phyloP scores from a whole-genome alignment of 2,113 vertebrate species.

The Solea solea region DNA sequence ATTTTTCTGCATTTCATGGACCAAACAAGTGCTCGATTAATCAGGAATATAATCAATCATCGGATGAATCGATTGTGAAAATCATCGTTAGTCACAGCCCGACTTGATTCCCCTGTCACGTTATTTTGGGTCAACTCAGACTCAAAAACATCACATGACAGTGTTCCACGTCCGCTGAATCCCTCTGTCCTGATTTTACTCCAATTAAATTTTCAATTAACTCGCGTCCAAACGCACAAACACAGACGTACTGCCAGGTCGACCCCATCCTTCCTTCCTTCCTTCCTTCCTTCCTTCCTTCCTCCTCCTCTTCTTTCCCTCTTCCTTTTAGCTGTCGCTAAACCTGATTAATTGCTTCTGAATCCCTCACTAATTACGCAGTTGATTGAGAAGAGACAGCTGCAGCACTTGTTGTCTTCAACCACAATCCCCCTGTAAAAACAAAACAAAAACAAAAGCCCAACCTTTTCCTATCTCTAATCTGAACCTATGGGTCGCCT shows the following conservation, averaged over 20 bases:
- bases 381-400: slow-evolving; percentile 59
- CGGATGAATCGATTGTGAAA: not conserved
- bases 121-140: not conserved
- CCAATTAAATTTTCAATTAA: not conserved
- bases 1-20: too few species aligned
- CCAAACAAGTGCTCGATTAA: too few species aligned
- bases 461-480: slow-evolving; percentile 9
- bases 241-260: slow-evolving; percentile 18
- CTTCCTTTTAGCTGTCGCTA: slow-evolving; percentile 15
- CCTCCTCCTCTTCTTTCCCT: not conserved
- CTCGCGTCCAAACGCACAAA: slow-evolving; percentile 8
- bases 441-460: not conserved
- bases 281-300: slow-evolving; percentile 1
- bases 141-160: not conserved
- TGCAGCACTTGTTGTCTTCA: slow-evolving; percentile 15
- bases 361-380: slow-evolving; percentile 45
- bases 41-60: too few species aligned
- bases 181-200: not conserved
- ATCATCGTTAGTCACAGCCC: too few species aligned
- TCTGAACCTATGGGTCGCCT: slow-evolving; percentile 26
- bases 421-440: not conserved
- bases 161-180: not conserved
- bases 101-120: too few species aligned
- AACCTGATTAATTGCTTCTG: slow-evolving; percentile 58
- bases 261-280: not conserved